Evolutionary conservation across 2,113 vertebrate species (phyloP), one percentile per base, ranked within the genome.

Genomic region (Pteropus alecto): DNA sequence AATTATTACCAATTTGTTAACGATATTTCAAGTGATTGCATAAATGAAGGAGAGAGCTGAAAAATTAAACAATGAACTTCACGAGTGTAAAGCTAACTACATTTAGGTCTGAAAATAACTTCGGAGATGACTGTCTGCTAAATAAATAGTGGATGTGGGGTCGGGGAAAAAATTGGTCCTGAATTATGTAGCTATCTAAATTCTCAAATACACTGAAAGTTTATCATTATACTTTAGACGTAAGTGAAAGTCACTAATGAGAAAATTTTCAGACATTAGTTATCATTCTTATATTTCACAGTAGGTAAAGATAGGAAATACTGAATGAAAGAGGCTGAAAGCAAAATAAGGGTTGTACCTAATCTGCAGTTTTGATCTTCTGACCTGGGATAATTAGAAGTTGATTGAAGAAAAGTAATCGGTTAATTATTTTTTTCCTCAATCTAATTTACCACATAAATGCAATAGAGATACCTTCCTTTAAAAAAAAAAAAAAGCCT

Each of bases 341-440:
- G 35, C 82, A 92, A 88, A 96, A 73, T 79, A 93, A 97, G 30
- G 51, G 35, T 70, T n/a, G 87, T 71, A 11, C 51, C 8, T 74
- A 83, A 87, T 70, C 33, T 90, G 41, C 18, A 94, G 76, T 92
- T 96, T 78, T 92, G 33, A 94, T 92, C 24, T 86, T 68, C 15
- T 93, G 30, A 33, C 46, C 61, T 79, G n/a, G 43, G 12, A 84
- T 94, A 96, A 93, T 87, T 96, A 84, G 70, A 95, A 90, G n/a
- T 43, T 91, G 48, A 96, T 0, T 84, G 54, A 96, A 84, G 84
- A 95, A 95, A 96, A 79, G 46, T 61, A 90, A 68, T 77, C 85
- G 85, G 71, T 76, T 74, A 88, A 97, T 67, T n/a, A 22, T 51
- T 74, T 91, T 48, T 88, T 93, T 70, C 35, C 35, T 61, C 13